Conservation (phyloP, 2,113 vertebrate species). For the Pomatorhinus ruficollis region DNA sequence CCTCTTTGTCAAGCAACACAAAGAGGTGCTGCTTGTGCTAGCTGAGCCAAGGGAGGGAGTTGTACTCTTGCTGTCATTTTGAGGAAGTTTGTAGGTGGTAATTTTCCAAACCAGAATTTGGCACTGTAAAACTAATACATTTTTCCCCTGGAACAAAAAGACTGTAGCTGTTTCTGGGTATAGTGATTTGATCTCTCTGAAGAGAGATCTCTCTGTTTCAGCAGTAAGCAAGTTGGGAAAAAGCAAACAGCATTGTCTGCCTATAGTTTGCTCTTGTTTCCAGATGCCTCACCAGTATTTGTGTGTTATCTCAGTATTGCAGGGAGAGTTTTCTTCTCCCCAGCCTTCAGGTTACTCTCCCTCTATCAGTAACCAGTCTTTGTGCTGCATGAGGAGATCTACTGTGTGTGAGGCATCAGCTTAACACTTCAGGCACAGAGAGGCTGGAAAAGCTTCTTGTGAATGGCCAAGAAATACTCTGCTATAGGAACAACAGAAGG, state of each 20-base stretch:
- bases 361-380: not conserved
- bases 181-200: not conserved
- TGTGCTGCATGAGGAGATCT: not conserved
- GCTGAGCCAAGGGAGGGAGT: not conserved
- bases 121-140: not conserved
- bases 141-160: not conserved
- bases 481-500: not conserved
- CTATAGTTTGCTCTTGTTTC: not conserved
- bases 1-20: not conserved
- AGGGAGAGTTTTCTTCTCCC: not conserved
- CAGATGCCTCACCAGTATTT: not conserved
- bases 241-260: not conserved
- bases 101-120: conserved; percentile 27
- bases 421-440: not conserved
- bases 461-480: not conserved
- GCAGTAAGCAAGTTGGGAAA: not conserved
- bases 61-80: not conserved
- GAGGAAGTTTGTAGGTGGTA: not conserved
- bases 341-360: not conserved
- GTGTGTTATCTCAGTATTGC: not conserved
- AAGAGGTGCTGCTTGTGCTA: not conserved
- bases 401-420: not conserved
- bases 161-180: not conserved
- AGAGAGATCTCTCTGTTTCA: not conserved
- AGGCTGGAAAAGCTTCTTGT: not conserved